phyloP scores from a whole-genome alignment of 2,113 vertebrate genomes.

The Eolophus roseicapilla region DNA sequence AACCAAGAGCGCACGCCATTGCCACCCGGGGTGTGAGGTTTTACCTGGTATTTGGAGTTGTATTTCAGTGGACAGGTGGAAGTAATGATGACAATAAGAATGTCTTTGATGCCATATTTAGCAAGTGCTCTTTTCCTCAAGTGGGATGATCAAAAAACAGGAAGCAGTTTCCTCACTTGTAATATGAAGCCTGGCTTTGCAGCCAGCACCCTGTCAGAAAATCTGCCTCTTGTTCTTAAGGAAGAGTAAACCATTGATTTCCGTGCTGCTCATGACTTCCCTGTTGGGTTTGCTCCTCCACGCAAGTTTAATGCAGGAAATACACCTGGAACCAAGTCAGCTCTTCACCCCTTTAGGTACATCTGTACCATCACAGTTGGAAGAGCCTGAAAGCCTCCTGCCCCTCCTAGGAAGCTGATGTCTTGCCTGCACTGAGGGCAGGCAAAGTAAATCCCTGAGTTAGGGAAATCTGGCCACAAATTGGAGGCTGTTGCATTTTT shows the following conservation, averaged over 20 bases:
- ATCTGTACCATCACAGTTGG: not conserved
- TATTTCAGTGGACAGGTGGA: constrained; percentile 53
- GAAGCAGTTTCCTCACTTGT: not conserved
- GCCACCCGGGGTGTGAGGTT: not conserved
- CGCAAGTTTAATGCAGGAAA: not conserved
- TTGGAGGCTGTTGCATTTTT: not conserved
- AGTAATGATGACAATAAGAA: constrained; percentile 23
- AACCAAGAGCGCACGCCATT: not conserved
- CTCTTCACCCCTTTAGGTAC: not conserved
- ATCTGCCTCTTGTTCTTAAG: not conserved
- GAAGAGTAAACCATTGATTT: not conserved
- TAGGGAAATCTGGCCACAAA: not conserved
- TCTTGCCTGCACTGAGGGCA: not conserved
- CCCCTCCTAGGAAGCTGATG: not conserved
- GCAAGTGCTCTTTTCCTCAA: not conserved
- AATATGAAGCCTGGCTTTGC: not conserved
- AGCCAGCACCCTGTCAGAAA: not conserved
- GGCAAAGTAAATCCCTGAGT: not conserved
- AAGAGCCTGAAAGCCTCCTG: not conserved
- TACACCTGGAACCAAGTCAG: not conserved
- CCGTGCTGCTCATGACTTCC: not conserved
- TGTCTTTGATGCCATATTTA: constrained; percentile 45
- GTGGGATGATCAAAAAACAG: constrained; percentile 39
- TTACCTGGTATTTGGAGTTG: not conserved
- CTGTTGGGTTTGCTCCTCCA: not conserved